A percentile compares a stretch with the other conserved stretches of the same genome.
Conservation (phyloP, 1,140 invertebrate species). For the Cotesia vestalis region DNA sequence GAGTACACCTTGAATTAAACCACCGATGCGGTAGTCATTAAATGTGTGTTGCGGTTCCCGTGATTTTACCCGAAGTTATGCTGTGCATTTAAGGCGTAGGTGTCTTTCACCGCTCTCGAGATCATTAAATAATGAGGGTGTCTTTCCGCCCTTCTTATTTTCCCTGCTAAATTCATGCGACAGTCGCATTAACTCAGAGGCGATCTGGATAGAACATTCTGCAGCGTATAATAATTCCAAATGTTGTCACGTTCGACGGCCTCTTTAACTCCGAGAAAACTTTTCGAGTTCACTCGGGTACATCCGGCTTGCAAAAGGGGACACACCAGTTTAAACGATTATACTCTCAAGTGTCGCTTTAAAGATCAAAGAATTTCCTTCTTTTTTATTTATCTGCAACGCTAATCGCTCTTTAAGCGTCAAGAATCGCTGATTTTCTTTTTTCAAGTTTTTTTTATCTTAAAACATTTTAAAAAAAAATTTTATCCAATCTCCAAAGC, state of each 20-base stretch:
- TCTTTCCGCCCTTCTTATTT: too few relatives aligned
- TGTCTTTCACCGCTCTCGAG: too few relatives aligned
- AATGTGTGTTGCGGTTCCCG: neutral
- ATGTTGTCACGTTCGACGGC: constrained; percentile 27
- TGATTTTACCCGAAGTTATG: neutral
- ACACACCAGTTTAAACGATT: constrained; percentile 14
- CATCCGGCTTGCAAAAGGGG: neutral
- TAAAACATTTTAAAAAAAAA: too few relatives aligned
- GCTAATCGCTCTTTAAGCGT: neutral
- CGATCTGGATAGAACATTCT: constrained; percentile 26
- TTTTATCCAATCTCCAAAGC: neutral
- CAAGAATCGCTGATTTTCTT: neutral
- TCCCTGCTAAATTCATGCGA: neutral
- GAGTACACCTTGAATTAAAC: neutral
- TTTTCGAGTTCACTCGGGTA: constrained; percentile 25
- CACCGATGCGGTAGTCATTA: constrained; percentile 16
- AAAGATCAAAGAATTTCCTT: constrained; percentile 6
- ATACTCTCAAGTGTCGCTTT: neutral
- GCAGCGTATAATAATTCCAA: constrained; percentile 19
- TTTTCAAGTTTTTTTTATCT: too few relatives aligned
- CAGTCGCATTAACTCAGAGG: neutral
- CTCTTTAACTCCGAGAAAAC: constrained; percentile 24
- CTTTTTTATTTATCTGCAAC: neutral
- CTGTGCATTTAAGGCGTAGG: too few relatives aligned
- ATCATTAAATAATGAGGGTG: too few relatives aligned